Evolutionary conservation across 2,113 vertebrate species (phyloP).

Genomic region (Lucifuga dentata): DNA sequence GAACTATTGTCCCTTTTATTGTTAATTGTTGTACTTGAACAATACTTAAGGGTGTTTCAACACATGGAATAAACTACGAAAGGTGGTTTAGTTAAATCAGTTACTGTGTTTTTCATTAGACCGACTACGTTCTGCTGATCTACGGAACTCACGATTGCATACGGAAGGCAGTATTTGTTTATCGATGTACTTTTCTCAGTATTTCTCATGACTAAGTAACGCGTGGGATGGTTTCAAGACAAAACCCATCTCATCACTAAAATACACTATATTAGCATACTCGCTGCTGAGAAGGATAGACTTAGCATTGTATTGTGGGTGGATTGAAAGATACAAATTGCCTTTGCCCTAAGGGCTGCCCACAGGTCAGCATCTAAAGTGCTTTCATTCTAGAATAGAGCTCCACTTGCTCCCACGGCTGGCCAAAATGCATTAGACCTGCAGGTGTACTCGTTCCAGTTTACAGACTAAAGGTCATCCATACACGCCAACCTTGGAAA

Average conservation of each 20-base stretch:
- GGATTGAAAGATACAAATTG: constrained; percentile 71
- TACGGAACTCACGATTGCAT: constrained; percentile 49
- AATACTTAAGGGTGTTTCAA: constrained; percentile 81
- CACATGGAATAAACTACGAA: constrained; percentile 81
- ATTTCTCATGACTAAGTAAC: constrained; percentile 57
- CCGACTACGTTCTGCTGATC: constrained; percentile 51
- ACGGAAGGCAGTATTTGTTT: constrained; percentile 71
- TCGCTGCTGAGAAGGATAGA: constrained; percentile 45
- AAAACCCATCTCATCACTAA: constrained; percentile 47
- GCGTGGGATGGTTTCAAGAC: constrained; percentile 32
- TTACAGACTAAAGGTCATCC: constrained; percentile 67
- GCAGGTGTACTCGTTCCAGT: constrained; percentile 63
- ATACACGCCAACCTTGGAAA: constrained; percentile 63
- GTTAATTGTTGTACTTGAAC: constrained; percentile 85
- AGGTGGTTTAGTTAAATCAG: constrained; percentile 72
- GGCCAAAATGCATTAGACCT: constrained; percentile 69
- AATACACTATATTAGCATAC: constrained; percentile 37
- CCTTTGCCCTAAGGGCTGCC: constrained; percentile 75
- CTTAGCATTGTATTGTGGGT: constrained; percentile 59
- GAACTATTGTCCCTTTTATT: constrained; percentile 84
- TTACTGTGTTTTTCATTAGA: constrained; percentile 71
- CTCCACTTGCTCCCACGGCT: constrained; percentile 49
- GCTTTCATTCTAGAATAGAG: constrained; percentile 70
- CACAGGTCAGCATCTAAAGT: constrained; percentile 72
- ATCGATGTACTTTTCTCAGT: constrained; percentile 69